These are phyloP conservation scores for Nemotelus nigrinus DNA, from an alignment of 2,888 invertebrate genomes.

Conservation along the genomic window DNA sequence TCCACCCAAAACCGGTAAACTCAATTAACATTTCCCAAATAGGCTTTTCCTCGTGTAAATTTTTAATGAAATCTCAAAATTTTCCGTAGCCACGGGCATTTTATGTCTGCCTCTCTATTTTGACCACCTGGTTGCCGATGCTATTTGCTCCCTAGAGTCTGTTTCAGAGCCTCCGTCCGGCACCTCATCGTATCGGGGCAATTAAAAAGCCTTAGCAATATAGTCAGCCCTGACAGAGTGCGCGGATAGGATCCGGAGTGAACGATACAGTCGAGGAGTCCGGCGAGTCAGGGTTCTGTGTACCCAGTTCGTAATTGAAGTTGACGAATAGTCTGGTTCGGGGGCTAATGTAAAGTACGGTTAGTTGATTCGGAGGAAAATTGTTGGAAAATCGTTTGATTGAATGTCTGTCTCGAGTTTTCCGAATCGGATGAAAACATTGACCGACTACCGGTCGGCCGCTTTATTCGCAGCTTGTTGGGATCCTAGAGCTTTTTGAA, in stretches of 20 bases:
- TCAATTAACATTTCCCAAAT: constrained; percentile 39
- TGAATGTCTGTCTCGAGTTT: constrained; percentile 9
- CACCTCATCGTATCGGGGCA: too few species aligned
- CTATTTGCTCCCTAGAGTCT: neutral
- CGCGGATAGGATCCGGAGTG: neutral
- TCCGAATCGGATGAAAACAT: too few species aligned
- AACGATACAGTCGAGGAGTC: neutral
- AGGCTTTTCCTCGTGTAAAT: constrained; percentile 34
- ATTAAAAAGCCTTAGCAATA: too few species aligned
- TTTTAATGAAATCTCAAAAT: constrained; percentile 36
- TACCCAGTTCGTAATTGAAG: constrained; percentile 23
- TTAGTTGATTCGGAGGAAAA: constrained; percentile 33
- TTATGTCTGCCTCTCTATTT: neutral
- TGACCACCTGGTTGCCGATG: neutral
- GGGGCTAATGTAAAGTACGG: constrained; percentile 12
- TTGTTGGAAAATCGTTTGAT: constrained; percentile 31
- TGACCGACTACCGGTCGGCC: neutral
- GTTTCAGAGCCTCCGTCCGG: too few species aligned
- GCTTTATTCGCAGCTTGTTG: neutral
- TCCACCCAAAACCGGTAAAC: neutral
- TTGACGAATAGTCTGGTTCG: constrained; percentile 31
- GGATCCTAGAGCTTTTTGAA: neutral
- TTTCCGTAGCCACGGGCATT: constrained; percentile 10
- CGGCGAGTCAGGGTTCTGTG: neutral
- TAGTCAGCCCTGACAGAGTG: neutral